phyloP scores from a whole-genome alignment of 2,888 invertebrate genomes.

The Morpho helenor region DNA sequence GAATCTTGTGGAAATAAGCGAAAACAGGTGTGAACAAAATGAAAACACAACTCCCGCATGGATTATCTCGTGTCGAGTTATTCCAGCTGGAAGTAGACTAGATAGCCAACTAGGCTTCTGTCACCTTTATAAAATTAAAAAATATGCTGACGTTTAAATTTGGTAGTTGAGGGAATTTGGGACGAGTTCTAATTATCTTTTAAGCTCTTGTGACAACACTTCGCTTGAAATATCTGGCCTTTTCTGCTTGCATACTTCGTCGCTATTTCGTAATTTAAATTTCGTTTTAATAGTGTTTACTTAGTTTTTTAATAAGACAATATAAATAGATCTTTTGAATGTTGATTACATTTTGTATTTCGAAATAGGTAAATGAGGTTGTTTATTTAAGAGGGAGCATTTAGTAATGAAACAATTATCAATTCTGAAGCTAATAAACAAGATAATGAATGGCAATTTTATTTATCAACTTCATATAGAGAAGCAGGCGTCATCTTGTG shows the following conservation, averaged over 20 bases:
- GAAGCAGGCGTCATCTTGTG: too few species aligned
- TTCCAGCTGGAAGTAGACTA: conserved; percentile 41
- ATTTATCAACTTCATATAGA: too few species aligned
- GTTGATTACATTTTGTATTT: too few species aligned
- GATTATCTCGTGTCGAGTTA: conserved; percentile 57
- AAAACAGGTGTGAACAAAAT: conserved; percentile 70
- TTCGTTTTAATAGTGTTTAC: conserved; percentile 2
- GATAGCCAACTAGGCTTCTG: conserved; percentile 43
- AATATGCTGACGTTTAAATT: conserved; percentile 7
- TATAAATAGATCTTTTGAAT: too few species aligned
- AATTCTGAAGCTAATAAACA: too few species aligned
- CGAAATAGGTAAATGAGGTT: too few species aligned
- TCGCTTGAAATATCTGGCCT: conserved; percentile 17
- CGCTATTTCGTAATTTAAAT: conserved; percentile 17
- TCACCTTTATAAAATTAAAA: conserved; percentile 13
- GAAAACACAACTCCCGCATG: conserved; percentile 63
- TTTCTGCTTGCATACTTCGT: conserved; percentile 18
- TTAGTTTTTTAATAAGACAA: background rate
- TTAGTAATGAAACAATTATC: too few species aligned
- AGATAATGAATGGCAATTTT: too few species aligned
- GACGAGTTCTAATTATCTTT: conserved; percentile 20
- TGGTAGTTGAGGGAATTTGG: conserved; percentile 7
- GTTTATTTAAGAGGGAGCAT: too few species aligned
- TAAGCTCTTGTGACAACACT: conserved; percentile 16
- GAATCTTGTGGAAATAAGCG: conserved; percentile 60